phyloP scores from a whole-genome alignment of 1,140 invertebrate genomes.

The Drosophila pallidifrons region DNA sequence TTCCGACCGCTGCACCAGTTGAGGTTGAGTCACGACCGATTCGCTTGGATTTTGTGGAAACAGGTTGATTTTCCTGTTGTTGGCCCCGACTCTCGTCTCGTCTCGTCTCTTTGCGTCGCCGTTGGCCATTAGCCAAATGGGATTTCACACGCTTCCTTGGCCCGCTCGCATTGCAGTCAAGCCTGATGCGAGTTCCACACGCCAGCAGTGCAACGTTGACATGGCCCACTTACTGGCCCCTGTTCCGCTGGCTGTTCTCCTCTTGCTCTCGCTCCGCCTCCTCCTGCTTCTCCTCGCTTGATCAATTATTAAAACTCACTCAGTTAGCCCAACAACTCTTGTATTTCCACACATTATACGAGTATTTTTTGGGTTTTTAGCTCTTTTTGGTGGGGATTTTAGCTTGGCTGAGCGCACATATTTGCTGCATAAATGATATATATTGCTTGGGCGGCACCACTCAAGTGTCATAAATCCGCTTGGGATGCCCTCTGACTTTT shows the following conservation, averaged over 20 bases:
- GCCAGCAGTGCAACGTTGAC: neutral
- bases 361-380: neutral
- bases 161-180: neutral
- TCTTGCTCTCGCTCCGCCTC: neutral
- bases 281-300: constrained; percentile 24
- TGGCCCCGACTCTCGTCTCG: too few relatives aligned
- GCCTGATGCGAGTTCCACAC: constrained; percentile 46
- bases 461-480: constrained; percentile 33
- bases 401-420: neutral
- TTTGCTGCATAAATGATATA: constrained; percentile 22
- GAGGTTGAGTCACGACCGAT: constrained; percentile 43
- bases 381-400: constrained; percentile 1
- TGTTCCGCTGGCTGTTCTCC: neutral
- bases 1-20: constrained; percentile 37
- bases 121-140: constrained; percentile 82
- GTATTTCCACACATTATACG: constrained; percentile 10
- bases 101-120: constrained; percentile 18
- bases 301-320: constrained; percentile 76
- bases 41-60: constrained; percentile 33
- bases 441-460: constrained; percentile 12
- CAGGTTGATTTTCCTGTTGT: constrained; percentile 77
- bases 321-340: constrained; percentile 15
- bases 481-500: neutral
- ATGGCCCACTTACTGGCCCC: neutral
- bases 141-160: constrained; percentile 80